phyloP scores from a whole-genome alignment of 2,888 invertebrate genomes.

The Keiferia lycopersicella region DNA sequence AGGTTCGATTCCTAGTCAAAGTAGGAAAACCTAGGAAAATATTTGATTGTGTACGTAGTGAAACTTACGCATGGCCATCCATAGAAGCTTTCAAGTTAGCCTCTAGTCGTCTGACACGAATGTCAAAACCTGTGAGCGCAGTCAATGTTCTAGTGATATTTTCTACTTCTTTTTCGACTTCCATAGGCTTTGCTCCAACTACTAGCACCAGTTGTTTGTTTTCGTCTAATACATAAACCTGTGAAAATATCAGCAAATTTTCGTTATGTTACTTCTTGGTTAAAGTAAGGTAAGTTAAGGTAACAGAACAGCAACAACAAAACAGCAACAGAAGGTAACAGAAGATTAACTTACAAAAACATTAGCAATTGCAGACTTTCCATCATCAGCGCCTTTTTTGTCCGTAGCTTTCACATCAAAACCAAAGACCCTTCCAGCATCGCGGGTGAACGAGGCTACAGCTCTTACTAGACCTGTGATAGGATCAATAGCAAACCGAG shows the following conservation, averaged over 20 bases:
- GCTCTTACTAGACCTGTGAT: constrained; percentile 88
- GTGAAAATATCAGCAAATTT: too few species aligned
- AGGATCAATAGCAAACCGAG: constrained; percentile 89
- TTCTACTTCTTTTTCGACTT: constrained; percentile 86
- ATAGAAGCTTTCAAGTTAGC: constrained; percentile 86
- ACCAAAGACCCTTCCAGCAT: constrained; percentile 89
- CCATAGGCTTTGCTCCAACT: constrained; percentile 87
- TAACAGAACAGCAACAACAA: too few species aligned
- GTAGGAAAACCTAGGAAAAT: too few species aligned
- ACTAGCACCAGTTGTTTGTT: constrained; percentile 90
- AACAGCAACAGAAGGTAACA: too few species aligned
- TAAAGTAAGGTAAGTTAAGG: too few species aligned
- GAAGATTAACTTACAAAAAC: constrained; percentile 85
- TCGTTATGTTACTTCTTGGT: too few species aligned
- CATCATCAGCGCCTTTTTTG: constrained; percentile 89
- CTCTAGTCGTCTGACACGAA: constrained; percentile 88
- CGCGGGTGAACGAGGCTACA: constrained; percentile 84
- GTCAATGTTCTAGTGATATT: constrained; percentile 86
- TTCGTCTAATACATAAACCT: constrained; percentile 92
- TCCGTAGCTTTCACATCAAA: constrained; percentile 95
- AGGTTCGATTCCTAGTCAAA: too few species aligned
- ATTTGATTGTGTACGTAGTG: background rate
- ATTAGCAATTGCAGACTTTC: constrained; percentile 91
- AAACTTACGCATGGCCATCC: constrained; percentile 84
- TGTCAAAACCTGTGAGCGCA: constrained; percentile 88